Evolutionary conservation across 2,888 invertebrate genomes (phyloP).

Genomic region (Coelopa pilipes): DNA sequence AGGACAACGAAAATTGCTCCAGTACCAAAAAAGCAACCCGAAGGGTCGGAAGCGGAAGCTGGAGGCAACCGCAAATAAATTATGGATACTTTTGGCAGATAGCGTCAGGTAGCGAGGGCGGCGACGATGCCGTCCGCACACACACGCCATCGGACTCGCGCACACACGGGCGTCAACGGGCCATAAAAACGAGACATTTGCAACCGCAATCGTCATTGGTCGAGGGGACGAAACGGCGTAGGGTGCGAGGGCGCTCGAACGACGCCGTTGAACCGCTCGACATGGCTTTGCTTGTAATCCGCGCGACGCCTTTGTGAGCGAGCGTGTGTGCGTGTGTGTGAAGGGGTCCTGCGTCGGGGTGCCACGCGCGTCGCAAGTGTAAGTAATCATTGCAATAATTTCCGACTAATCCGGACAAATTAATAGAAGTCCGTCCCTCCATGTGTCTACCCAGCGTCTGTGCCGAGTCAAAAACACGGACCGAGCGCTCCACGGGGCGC

Average conservation of each 20-base stretch:
- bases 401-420: slow-evolving; percentile 42
- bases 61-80: slow-evolving; percentile 22
- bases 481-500: not conserved
- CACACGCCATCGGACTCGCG: not conserved
- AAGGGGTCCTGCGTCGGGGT: not conserved
- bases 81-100: not conserved
- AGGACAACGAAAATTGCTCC: no score
- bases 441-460: not conserved
- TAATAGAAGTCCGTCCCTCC: slow-evolving; percentile 32
- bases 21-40: no score
- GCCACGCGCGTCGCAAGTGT: slow-evolving; percentile 1
- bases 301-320: not conserved
- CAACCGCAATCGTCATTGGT: slow-evolving; percentile 31
- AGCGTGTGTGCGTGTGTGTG: not conserved
- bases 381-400: slow-evolving; percentile 41
- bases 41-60: not conserved
- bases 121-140: not conserved
- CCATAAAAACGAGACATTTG: slow-evolving; percentile 28
- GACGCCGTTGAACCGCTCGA: slow-evolving; percentile 38
- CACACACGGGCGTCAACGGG: not conserved
- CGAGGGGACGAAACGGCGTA: not conserved
- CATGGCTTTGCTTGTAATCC: slow-evolving; percentile 39
- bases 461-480: not conserved
- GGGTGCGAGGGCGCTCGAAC: not conserved
- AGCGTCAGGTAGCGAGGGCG: not conserved